phyloP scores from a whole-genome alignment of 2,888 invertebrate genomes.

The Fissipunctia ypsillon region DNA sequence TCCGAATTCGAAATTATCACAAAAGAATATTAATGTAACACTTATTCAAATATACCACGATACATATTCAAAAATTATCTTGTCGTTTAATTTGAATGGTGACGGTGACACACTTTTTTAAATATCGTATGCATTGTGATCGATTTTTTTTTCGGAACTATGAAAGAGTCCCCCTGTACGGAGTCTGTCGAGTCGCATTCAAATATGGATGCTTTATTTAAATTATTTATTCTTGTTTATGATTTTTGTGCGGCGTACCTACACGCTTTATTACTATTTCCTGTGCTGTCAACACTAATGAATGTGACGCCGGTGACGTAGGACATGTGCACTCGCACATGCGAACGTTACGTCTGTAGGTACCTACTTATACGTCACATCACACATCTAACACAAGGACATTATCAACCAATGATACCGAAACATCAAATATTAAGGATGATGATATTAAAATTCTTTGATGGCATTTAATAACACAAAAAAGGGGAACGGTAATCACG shows the following conservation, averaged over 20 bases:
- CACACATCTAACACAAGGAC: conserved; percentile 37
- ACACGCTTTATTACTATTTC: conserved; percentile 85
- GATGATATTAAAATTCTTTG: conserved; percentile 78
- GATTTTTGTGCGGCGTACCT: conserved; percentile 80
- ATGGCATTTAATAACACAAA: conserved; percentile 83
- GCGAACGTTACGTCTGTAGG: conserved; percentile 1
- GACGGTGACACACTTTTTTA: conserved; percentile 83
- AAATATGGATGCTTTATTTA: conserved; percentile 83
- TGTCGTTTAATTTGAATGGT: conserved; percentile 86
- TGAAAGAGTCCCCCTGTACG: conserved; percentile 77
- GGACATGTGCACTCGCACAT: conserved; percentile 75
- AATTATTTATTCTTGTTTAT: conserved; percentile 86
- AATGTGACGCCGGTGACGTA: conserved; percentile 82
- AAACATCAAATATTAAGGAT: conserved; percentile 67
- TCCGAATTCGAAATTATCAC: conserved; percentile 88
- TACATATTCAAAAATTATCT: conserved; percentile 89
- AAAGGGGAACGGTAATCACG: conserved; percentile 84
- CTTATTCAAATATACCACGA: conserved; percentile 89
- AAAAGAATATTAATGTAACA: conserved; percentile 90
- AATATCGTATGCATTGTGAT: conserved; percentile 80
- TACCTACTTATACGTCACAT: conserved; percentile 2
- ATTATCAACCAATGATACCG: conserved; percentile 62
- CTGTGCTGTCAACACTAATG: conserved; percentile 87
- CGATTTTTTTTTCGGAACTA: conserved; percentile 76
- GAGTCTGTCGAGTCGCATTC: conserved; percentile 82